phyloP scores from a whole-genome alignment of 1,140 invertebrate species.

The Eriosoma lanigerum region DNA sequence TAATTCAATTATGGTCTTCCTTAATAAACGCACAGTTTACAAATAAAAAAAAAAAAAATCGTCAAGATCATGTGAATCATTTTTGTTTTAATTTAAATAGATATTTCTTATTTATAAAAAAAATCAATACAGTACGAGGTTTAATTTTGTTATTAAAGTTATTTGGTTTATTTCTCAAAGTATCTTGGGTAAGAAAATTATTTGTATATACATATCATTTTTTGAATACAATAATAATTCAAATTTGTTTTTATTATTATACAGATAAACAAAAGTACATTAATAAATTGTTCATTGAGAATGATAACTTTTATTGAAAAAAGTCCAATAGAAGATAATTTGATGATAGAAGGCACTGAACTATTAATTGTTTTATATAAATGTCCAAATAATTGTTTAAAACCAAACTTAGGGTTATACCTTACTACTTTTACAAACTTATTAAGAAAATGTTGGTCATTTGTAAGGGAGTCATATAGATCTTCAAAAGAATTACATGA shows the following conservation, averaged over 20 bases:
- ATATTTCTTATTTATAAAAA: not conserved
- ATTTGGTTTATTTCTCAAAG: not conserved
- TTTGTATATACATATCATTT: not conserved
- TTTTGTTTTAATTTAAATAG: slow-evolving; percentile 18
- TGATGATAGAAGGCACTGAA: slow-evolving; percentile 20
- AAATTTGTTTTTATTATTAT: not conserved
- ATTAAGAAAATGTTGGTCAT: slow-evolving; percentile 16
- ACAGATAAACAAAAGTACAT: not conserved
- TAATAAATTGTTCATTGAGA: slow-evolving; percentile 26
- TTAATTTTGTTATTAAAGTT: slow-evolving; percentile 25
- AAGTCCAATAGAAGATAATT: not conserved
- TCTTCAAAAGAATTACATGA: not conserved
- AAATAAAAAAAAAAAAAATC: slow-evolving; percentile 17
- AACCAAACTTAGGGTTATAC: slow-evolving; percentile 6
- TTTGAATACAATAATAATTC: too few species aligned
- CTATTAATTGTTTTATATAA: slow-evolving; percentile 34
- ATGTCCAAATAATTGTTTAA: slow-evolving; percentile 18
- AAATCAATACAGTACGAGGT: not conserved
- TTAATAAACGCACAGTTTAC: not conserved
- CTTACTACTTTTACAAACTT: not conserved
- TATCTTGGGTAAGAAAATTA: slow-evolving; percentile 26
- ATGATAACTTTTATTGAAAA: slow-evolving; percentile 10
- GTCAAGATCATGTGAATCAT: not conserved
- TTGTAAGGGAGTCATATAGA: not conserved
- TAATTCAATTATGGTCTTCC: not conserved